phyloP scores from a whole-genome alignment of 2,797 vertebrate genomes.

The Myripristis murdjan region DNA sequence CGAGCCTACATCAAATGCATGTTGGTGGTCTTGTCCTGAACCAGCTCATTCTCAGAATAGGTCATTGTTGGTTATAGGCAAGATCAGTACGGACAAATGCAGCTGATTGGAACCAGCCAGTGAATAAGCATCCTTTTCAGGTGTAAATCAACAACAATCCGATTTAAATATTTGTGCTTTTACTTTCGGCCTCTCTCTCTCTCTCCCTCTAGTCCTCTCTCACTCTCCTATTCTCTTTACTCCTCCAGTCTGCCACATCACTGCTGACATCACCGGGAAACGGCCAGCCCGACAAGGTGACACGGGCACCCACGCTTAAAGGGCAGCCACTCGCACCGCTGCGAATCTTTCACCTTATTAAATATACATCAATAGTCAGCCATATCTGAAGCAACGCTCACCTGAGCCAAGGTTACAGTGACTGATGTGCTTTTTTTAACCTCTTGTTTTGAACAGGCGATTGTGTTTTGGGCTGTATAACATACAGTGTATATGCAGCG shows the following conservation, averaged over 20 bases:
- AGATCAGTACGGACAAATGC: neutral
- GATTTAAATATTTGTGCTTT: constrained; percentile 28
- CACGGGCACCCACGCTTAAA: constrained; percentile 68
- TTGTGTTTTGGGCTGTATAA: constrained; percentile 24
- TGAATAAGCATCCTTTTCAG: neutral
- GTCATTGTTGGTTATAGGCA: neutral
- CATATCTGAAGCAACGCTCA: constrained; percentile 69
- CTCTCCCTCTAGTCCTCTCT: constrained; percentile 7
- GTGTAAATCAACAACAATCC: neutral
- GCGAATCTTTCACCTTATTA: constrained; percentile 83
- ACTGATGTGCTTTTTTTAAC: constrained; percentile 70
- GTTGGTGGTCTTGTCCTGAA: no score
- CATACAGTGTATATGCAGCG: constrained; percentile 6
- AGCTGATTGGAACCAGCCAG: neutral
- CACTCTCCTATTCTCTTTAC: neutral
- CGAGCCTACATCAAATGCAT: no score
- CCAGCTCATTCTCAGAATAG: no score
- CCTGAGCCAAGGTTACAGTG: constrained; percentile 66
- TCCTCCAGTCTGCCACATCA: constrained; percentile 25
- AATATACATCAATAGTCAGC: constrained; percentile 82
- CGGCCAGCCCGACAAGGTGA: constrained; percentile 66
- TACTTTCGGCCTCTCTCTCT: neutral
- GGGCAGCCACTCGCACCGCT: constrained; percentile 75
- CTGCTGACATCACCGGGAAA: constrained; percentile 63
- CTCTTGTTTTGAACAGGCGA: constrained; percentile 49